Conservation (phyloP, 30 jellyfish, hydroid and myxozoan species). For the Aurelia sp. region DNA sequence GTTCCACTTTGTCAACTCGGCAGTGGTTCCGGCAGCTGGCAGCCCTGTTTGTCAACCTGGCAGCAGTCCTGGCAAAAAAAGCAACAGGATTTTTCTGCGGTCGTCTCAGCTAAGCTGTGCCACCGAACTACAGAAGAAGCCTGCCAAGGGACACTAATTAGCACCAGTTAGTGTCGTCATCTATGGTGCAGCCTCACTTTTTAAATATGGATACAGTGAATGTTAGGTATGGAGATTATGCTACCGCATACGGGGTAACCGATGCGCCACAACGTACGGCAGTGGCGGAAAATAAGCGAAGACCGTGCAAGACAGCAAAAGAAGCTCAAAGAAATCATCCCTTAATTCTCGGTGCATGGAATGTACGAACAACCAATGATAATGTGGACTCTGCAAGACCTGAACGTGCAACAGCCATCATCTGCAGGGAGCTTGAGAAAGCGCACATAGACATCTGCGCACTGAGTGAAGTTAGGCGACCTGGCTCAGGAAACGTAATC, state of each 20-base stretch:
- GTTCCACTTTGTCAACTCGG: constrained; percentile 29
- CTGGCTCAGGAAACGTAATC: too few relatives aligned
- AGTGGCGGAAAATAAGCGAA: constrained; percentile 77
- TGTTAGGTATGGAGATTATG: not conserved
- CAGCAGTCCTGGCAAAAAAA: constrained; percentile 69
- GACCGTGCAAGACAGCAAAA: constrained; percentile 57
- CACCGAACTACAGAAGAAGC: constrained; percentile 52
- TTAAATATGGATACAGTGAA: constrained; percentile 41
- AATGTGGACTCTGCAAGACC: not conserved
- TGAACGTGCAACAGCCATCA: too few relatives aligned
- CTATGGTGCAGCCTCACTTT: constrained; percentile 68
- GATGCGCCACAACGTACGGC: constrained; percentile 72
- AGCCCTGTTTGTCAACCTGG: constrained; percentile 63
- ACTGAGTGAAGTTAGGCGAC: too few relatives aligned
- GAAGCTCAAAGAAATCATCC: constrained; percentile 33
- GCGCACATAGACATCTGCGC: too few relatives aligned
- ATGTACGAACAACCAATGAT: constrained; percentile 53
- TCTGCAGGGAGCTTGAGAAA: too few relatives aligned
- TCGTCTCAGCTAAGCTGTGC: constrained; percentile 78
- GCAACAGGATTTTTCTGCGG: constrained; percentile 56
- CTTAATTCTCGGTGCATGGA: constrained; percentile 55
- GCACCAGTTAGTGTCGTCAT: constrained; percentile 72
- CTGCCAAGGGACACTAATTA: constrained; percentile 75
- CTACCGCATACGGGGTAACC: constrained; percentile 76
- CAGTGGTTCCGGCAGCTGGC: constrained; percentile 57